Evolutionary conservation across 1,140 invertebrate genomes (phyloP).

Genomic region (Muscidifurax raptorellus): DNA sequence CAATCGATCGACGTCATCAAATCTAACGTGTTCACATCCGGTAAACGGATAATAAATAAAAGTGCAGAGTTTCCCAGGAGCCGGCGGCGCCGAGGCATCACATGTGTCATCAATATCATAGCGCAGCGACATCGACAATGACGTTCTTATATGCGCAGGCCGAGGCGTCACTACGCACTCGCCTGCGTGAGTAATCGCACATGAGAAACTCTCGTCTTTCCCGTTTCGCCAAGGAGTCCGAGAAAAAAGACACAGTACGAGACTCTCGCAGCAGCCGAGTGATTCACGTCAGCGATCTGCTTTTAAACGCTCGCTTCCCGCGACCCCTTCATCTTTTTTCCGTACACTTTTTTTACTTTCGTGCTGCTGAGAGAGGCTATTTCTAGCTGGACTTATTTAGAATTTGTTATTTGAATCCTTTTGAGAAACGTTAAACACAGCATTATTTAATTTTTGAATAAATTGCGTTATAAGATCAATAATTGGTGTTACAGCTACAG

Average conservation of each 20-base stretch:
- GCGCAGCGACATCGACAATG: slow-evolving; percentile 22
- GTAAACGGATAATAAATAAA: background rate
- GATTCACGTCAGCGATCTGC: slow-evolving; percentile 23
- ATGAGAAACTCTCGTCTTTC: slow-evolving; percentile 20
- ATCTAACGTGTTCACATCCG: background rate
- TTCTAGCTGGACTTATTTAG: background rate
- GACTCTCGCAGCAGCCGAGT: slow-evolving; percentile 9
- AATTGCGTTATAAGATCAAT: background rate
- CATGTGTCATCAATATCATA: slow-evolving; percentile 39
- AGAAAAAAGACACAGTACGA: slow-evolving; percentile 16
- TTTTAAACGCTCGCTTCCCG: background rate
- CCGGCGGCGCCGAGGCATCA: background rate
- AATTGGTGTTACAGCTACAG: background rate
- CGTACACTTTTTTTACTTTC: background rate
- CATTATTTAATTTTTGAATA: no score
- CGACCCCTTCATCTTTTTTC: background rate
- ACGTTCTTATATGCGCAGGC: background rate
- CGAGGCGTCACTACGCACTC: background rate
- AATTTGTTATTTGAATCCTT: background rate
- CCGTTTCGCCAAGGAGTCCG: background rate
- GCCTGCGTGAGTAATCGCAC: background rate
- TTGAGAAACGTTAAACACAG: background rate
- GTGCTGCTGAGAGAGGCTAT: background rate
- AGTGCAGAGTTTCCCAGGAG: slow-evolving; percentile 25
- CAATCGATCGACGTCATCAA: background rate